phyloP scores from a whole-genome alignment of 2,797 vertebrate species.

The Rhinogobio ventralis region DNA sequence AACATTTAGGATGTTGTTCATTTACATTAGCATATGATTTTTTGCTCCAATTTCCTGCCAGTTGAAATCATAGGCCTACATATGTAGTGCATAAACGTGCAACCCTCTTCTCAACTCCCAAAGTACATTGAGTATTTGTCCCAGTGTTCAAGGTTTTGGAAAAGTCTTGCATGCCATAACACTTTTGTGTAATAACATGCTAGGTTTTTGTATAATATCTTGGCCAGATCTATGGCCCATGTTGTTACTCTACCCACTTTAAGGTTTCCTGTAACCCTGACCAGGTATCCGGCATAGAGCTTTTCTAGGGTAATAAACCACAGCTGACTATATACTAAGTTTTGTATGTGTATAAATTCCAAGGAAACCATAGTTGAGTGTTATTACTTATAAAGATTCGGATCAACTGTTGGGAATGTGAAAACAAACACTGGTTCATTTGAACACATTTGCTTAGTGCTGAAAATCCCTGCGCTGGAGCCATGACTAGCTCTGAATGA shows the following conservation, averaged over 20 bases:
- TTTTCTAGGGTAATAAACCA: neutral
- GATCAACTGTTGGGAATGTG: neutral
- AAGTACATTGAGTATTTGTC: neutral
- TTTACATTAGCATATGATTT: neutral
- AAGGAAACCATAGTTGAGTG: conserved; percentile 2
- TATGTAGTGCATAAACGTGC: neutral
- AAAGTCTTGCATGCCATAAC: neutral
- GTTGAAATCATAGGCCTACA: neutral
- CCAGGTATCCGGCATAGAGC: neutral
- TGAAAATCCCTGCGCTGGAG: too few species aligned
- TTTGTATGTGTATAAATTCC: neutral
- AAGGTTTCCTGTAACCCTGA: neutral
- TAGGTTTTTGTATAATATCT: neutral
- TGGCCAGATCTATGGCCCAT: neutral
- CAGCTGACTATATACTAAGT: conserved; percentile 4
- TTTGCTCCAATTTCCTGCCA: neutral
- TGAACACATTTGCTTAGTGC: conserved; percentile 2
- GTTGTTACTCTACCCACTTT: neutral
- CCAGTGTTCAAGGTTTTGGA: neutral
- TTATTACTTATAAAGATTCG: neutral
- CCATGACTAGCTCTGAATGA: neutral
- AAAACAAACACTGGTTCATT: conserved; percentile 15
- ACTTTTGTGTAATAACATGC: neutral
- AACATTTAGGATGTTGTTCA: conserved; percentile 1
- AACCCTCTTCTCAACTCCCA: neutral